phyloP scores from a whole-genome alignment of 2,797 vertebrate genomes.

The Acomys russatus region DNA sequence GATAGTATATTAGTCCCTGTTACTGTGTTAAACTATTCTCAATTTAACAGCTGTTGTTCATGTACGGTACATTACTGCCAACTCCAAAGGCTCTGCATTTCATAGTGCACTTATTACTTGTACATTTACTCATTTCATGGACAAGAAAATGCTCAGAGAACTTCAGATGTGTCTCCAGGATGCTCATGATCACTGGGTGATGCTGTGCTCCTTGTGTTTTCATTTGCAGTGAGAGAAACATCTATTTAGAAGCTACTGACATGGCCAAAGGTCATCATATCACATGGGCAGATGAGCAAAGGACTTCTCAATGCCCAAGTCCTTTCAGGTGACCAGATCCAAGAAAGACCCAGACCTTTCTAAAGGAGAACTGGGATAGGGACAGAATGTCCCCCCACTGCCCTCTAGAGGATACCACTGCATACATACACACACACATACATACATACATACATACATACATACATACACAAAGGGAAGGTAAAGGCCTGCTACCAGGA shows the following conservation, averaged over 20 bases:
- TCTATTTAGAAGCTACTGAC: background rate
- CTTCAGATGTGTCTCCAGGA: background rate
- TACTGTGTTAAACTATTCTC: background rate
- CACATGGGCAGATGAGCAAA: background rate
- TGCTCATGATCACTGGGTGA: background rate
- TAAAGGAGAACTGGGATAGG: background rate
- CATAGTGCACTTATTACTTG: background rate
- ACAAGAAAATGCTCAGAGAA: background rate
- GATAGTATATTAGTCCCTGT: background rate
- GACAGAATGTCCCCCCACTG: background rate
- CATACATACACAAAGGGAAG: background rate
- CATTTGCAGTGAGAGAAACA: background rate
- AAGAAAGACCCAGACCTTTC: background rate
- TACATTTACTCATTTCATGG: background rate
- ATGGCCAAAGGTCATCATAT: background rate
- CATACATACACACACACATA: background rate
- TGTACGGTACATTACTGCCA: background rate
- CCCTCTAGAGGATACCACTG: background rate
- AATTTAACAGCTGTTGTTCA: background rate
- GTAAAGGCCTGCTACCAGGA: background rate
- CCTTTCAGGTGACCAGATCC: background rate
- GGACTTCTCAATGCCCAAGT: background rate
- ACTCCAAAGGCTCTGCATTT: background rate
- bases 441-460: background rate
- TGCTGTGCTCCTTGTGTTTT: background rate